Base-by-base conservation (phyloP, 2,888 invertebrate species). In the Anoncus sp. region DNA sequence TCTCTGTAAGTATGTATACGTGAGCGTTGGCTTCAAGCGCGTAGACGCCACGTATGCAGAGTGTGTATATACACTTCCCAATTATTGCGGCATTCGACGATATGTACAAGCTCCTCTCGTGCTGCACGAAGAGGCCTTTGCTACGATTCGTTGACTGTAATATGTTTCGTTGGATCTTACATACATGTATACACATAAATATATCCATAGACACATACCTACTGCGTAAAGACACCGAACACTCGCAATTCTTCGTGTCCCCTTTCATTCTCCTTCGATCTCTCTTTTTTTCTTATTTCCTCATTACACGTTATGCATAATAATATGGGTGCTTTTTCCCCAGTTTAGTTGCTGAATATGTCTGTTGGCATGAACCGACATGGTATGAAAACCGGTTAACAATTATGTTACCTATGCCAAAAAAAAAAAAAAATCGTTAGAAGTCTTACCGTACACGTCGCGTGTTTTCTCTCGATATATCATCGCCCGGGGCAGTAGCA, bases 391-490 rank as follows among this genome's bases (percentile, higher is more conserved):
- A 74, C 38, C 24, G 57, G 31, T n/a, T 35, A 70, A 55, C 60
- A 20, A 43, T 74, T 45, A 45, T 38, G 38, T 40, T 31, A 24
- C 38, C 18, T 49, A n/a, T 20, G 57, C 14, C 9, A 18, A 24
- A 16, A 27, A 27, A 45, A 51, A 73, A 72, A 71, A 40, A 75
- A 35, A 79, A 76, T 81, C 62, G 51, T 53, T 59, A 49, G 71
- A 77, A 73, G 67, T 79, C 76, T 38, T 47, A 55, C 35, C 60
- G 47, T 53, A 71, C 43, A 40, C 51, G 67, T 84, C 71, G 84
- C 80, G 75, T 83, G 82, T 76, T 74, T 40, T 20, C 51, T 55
- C 43, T 62, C 81, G 60, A 72, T 83, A 59, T 73, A 72, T 79
- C 74, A 78, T 75, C 53, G 18, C 14, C 45, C 45, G 2, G 40